Evolutionary conservation across 2,888 invertebrate genomes (phyloP), one percentile per base, ranked within the genome.

Genomic region (Dolomedes plantarius): DNA sequence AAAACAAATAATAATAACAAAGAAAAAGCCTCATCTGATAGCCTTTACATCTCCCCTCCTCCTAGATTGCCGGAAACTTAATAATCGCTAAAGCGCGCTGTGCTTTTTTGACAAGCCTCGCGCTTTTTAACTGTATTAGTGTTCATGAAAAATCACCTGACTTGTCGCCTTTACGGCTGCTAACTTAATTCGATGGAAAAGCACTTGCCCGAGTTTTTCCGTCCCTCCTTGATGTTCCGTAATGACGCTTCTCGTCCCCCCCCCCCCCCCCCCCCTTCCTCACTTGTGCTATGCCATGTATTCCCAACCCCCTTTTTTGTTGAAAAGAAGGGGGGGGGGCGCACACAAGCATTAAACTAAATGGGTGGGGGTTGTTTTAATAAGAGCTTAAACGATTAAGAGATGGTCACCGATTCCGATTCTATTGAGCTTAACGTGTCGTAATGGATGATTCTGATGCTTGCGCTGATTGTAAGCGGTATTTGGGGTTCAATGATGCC

Each of bases 111-210:
- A 85, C 83, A 77, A 65, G 72, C 65, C 32, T 71, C 76, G 77
- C 77, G 77, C 83, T 85, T 85, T 85, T 85, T 85, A 85, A 85
- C 77, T 77, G 73, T 72, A 73, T 85, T 77, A 85, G 77, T 36
- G 73, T 67, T 72, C 77, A 77, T 85, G 83, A 85, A 85, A 85
- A 85, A 85, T 85, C 83, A 77, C 77, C 83, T 85, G 83, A 72
- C 83, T 83, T 74, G 29, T 46, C 56, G 72, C 68, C 41, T 69
- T 80, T 80, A 80, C 80, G 80, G 73, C 73, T 73, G 67, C 80
- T 83, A 83, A 83, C 82, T 83, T 83, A 83, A 83, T 83, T 83
- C 82, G 82, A 83, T 83, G 82, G 76, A 83, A 83, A 75, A 83
- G 82, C 82, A 76, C 82, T 81, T 72, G 19, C 32, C 32, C 62